Conservation (phyloP, 2,113 vertebrate genomes). For the Eleginops maclovinus region DNA sequence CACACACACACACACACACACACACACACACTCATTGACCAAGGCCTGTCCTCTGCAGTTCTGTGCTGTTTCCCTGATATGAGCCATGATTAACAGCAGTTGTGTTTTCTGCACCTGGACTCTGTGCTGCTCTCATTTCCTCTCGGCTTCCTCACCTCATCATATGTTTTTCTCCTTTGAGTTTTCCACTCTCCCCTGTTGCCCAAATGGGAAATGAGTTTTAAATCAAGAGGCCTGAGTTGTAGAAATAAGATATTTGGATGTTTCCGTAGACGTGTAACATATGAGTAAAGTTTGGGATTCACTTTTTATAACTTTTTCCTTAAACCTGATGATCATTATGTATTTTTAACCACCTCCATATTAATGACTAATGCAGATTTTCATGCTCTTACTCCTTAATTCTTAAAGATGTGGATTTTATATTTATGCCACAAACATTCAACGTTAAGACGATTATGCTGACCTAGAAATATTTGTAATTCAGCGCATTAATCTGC, state of each 20-base stretch:
- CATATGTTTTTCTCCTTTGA: conserved; percentile 58
- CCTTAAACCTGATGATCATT: neutral
- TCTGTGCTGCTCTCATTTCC: conserved; percentile 67
- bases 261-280: neutral
- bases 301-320: conserved; percentile 20
- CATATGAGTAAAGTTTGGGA: conserved; percentile 9
- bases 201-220: conserved; percentile 66
- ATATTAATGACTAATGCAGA: neutral
- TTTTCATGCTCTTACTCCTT: neutral
- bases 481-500: conserved; percentile 49
- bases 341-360: neutral
- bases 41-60: conserved; percentile 14
- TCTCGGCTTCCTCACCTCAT: conserved; percentile 57
- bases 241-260: conserved; percentile 46
- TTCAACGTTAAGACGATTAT: conserved; percentile 24
- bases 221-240: conserved; percentile 34
- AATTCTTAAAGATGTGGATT: conserved; percentile 9
- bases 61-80: conserved; percentile 28
- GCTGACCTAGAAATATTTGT: conserved; percentile 49
- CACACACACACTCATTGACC: conserved; percentile 6
- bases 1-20: conserved; percentile 19
- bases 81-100: conserved; percentile 56
- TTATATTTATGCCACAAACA: conserved; percentile 30
- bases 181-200: conserved; percentile 48
- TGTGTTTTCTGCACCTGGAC: conserved; percentile 70